These are phyloP conservation scores for Junonia oenone DNA, from an alignment of 2,888 invertebrate genomes.

Conservation along the genomic window DNA sequence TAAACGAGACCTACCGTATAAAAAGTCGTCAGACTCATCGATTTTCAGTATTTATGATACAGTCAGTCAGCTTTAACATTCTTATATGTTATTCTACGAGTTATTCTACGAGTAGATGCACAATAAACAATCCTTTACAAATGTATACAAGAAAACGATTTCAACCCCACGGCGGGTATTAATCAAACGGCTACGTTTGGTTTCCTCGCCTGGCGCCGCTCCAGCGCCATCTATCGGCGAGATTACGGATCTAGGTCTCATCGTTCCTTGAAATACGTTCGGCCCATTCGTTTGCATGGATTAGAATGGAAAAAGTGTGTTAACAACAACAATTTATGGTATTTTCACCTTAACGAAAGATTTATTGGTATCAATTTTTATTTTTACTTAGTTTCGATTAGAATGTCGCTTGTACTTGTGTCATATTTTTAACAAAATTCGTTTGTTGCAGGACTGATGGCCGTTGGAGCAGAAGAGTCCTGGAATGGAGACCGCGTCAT, in stretches of 20 bases:
- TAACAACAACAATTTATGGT: slow-evolving; percentile 1
- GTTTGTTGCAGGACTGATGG: no score
- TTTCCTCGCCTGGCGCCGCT: slow-evolving; percentile 7
- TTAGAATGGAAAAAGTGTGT: neutral
- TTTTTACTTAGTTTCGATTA: neutral
- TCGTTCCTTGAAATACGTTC: slow-evolving; percentile 8
- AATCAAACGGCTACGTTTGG: slow-evolving; percentile 6
- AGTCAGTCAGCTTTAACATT: neutral
- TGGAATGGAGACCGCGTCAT: no score
- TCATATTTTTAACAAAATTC: no score
- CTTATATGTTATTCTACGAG: neutral
- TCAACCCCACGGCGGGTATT: neutral
- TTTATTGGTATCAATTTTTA: neutral
- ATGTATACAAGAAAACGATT: slow-evolving; percentile 1
- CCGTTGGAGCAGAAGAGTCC: no score
- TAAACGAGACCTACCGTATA: no score
- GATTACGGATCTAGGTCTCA: slow-evolving; percentile 4
- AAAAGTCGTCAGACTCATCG: no score
- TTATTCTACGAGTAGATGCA: no score
- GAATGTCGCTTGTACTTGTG: no score
- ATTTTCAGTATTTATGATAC: neutral
- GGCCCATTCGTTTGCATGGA: slow-evolving; percentile 6
- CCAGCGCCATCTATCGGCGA: slow-evolving; percentile 11
- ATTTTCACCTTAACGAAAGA: neutral
- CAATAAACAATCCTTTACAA: neutral